Conservation (phyloP, 2,113 vertebrate species). For the Naja naja region DNA sequence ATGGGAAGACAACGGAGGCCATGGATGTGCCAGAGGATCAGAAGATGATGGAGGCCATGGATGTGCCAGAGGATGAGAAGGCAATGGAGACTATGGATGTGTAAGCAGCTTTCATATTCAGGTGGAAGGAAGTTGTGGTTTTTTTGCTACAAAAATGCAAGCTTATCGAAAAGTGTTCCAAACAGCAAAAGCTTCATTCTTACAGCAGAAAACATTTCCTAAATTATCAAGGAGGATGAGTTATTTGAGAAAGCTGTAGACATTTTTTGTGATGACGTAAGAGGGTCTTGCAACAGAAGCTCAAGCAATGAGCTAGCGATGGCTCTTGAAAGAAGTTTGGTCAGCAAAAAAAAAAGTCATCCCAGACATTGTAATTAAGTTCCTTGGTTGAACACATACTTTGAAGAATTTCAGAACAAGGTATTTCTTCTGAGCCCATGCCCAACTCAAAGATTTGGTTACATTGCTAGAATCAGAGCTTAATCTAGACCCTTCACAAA, state of each 20-base stretch:
- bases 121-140: background rate
- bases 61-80: background rate
- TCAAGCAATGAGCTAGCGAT: background rate
- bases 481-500: background rate
- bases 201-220: background rate
- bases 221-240: background rate
- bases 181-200: background rate
- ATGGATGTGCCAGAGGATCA: constrained; percentile 37
- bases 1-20: rapidly evolving
- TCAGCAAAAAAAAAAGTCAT: background rate
- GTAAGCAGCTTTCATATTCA: constrained; percentile 31
- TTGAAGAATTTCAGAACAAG: background rate
- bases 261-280: background rate
- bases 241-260: background rate
- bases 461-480: background rate
- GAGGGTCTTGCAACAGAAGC: background rate
- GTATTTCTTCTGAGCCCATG: background rate
- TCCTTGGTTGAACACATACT: background rate
- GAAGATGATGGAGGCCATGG: rapidly evolving
- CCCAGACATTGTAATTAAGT: background rate
- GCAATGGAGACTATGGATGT: background rate
- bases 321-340: background rate
- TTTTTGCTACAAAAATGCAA: background rate
- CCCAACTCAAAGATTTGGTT: background rate
- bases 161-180: background rate